Conservation (phyloP, 1,140 invertebrate genomes). For the Formica exsecta region DNA sequence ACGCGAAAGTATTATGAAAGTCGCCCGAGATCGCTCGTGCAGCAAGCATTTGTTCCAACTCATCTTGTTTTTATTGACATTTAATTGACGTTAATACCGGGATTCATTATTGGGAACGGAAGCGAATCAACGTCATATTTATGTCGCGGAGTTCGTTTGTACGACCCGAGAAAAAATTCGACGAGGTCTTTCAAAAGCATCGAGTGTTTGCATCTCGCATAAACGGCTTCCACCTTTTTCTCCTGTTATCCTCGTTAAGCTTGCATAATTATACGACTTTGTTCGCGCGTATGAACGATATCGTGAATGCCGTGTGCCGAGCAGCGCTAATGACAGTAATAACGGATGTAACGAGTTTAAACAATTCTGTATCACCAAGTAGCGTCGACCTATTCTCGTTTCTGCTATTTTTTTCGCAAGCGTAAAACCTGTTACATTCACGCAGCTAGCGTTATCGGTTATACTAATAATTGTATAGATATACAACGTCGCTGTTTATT, state of each 20-base stretch:
- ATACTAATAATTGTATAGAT: slow-evolving; percentile 25
- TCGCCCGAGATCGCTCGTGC: background rate
- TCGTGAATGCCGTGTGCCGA: slow-evolving; percentile 9
- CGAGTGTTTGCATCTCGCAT: slow-evolving; percentile 16
- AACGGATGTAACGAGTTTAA: slow-evolving; percentile 64
- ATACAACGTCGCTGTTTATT: background rate
- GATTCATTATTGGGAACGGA: background rate
- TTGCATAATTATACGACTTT: slow-evolving; percentile 61
- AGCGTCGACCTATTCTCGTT: slow-evolving; percentile 7
- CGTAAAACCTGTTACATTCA: slow-evolving; percentile 28
- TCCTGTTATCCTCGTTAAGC: slow-evolving; percentile 54
- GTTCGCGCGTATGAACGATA: slow-evolving; percentile 22
- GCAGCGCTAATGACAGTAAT: slow-evolving; percentile 55
- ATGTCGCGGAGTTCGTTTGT: background rate
- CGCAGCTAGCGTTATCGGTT: slow-evolving; percentile 7
- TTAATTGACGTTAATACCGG: slow-evolving; percentile 12
- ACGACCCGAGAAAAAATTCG: slow-evolving; percentile 11
- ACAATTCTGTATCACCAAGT: slow-evolving; percentile 44
- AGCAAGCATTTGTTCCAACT: background rate
- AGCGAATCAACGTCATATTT: slow-evolving; percentile 12
- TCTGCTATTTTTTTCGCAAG: background rate
- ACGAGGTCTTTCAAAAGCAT: slow-evolving; percentile 34
- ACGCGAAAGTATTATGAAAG: slow-evolving; percentile 19
- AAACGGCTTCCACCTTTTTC: slow-evolving; percentile 14
- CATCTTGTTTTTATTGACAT: background rate